Base-by-base conservation (phyloP, 2,113 vertebrate species). In the Equus quagga region DNA sequence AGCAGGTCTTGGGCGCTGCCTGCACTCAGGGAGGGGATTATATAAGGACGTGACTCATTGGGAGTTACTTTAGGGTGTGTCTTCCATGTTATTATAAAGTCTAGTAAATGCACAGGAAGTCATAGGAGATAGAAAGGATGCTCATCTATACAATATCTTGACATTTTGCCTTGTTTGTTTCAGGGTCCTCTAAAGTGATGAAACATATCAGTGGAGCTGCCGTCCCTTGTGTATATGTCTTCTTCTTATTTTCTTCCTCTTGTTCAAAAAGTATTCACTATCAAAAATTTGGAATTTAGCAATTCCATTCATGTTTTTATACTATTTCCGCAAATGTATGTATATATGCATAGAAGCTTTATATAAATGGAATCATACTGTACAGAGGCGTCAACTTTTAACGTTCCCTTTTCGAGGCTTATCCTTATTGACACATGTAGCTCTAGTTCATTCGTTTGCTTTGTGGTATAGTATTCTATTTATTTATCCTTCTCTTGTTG, bases 11-110 rank as follows among this genome's bases (percentile, higher is more conserved):
- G 76, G 51, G 41, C 75, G 54, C 65, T 69, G 15, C 9, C 23
- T 80, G 23, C 10, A 7, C 8, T 81, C 60, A 65, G 23, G 41
- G 67, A 95, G 49, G 36, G 33, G 26, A 51, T 33, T 60, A 62
- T 62, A 54, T 44, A 89, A 96, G 64, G 75, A 89, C 18, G 51
- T 65, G 69, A 56, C 11, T 81, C 73, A 75, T 0, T 69, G 36
- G 36, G 70, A 36, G 10, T 64, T 75, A 44, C n/a, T 75, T 96
- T 49, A 64, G 49, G 33, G 4, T 80, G 5, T 51, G 60, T 54
- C 31, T 91, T 54, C 69, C 54, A 83, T 11, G 41, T 82, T 56
- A 70, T 91, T 91, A 58, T 21, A 91, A 96, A 82, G 94, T 51
- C 86, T 62, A 46, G 54, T 67, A 91, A 93, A 60, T 46, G n/a